These are phyloP conservation scores for Gyrodactylus salaris DNA, from an alignment of 1,140 invertebrate genomes.

Conservation along the genomic window DNA sequence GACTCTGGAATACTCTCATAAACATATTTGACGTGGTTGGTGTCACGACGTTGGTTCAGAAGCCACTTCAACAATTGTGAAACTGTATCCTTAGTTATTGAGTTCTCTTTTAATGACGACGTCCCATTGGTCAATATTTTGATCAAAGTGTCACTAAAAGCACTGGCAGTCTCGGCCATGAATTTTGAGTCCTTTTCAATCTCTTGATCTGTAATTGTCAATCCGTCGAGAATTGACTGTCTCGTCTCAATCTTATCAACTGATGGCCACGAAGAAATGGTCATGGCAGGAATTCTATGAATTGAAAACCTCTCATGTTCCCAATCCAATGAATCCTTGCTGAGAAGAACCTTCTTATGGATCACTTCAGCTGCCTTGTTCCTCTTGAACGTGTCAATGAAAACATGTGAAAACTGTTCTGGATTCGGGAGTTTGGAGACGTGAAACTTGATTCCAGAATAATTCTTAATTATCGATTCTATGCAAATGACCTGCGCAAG, in stretches of 20 bases:
- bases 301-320: constrained; percentile 86
- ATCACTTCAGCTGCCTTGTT: constrained; percentile 30
- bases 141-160: background rate
- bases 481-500: background rate
- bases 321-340: constrained; percentile 61
- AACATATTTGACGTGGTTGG: background rate
- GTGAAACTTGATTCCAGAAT: constrained; percentile 40
- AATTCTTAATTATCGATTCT: constrained; percentile 13
- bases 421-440: constrained; percentile 79
- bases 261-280: constrained; percentile 28
- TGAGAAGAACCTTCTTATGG: constrained; percentile 89
- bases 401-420: constrained; percentile 23
- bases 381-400: background rate
- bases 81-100: too few species aligned
- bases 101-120: too few species aligned
- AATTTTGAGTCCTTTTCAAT: background rate
- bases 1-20: background rate
- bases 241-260: background rate
- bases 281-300: constrained; percentile 51
- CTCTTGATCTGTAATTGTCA: background rate
- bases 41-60: background rate
- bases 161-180: background rate
- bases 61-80: background rate
- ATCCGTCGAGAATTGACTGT: background rate
- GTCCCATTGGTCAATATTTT: background rate